Percentiles rank a stretch among this genome's conserved stretches.
Evolutionary conservation across 2,797 vertebrate species (phyloP).

Genomic region (Choloepus didactylus): DNA sequence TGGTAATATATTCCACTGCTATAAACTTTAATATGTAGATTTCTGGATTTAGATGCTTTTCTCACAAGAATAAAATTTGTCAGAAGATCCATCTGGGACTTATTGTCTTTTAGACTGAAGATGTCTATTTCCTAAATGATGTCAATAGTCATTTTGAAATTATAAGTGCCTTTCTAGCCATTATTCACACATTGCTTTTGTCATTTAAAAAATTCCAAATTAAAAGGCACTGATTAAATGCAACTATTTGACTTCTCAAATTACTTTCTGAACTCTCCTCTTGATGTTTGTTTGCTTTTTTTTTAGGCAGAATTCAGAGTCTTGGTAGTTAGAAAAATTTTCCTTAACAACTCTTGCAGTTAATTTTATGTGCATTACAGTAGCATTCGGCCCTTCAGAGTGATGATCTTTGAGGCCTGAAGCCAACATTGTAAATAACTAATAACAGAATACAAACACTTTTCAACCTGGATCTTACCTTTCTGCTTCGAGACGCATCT

Average conservation of each 20-base stretch:
- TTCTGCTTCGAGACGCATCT: conserved; percentile 98
- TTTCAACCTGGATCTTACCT: conserved; percentile 89
- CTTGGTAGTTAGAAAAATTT: background rate
- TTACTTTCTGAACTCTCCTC: background rate
- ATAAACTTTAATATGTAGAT: background rate
- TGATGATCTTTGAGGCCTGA: background rate
- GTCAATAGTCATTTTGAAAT: conserved; percentile 34
- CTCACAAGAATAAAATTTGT: conserved; percentile 37
- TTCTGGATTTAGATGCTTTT: background rate
- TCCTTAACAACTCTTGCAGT: background rate
- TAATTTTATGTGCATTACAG: background rate
- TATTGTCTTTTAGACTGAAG: background rate
- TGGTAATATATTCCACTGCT: too few species aligned
- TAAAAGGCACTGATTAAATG: background rate
- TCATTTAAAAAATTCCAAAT: background rate
- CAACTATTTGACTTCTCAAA: background rate
- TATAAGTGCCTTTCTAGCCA: conserved; percentile 35
- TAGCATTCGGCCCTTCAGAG: background rate
- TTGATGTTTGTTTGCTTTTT: background rate
- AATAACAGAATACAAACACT: background rate
- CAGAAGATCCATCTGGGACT: background rate
- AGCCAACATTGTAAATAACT: background rate
- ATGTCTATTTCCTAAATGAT: background rate
- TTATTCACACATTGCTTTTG: background rate
- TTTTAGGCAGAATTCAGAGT: background rate